Evolutionary conservation across 1,140 invertebrate genomes (phyloP), one percentile per base, ranked within the genome.

Genomic region (Elymnias hypermnestra): DNA sequence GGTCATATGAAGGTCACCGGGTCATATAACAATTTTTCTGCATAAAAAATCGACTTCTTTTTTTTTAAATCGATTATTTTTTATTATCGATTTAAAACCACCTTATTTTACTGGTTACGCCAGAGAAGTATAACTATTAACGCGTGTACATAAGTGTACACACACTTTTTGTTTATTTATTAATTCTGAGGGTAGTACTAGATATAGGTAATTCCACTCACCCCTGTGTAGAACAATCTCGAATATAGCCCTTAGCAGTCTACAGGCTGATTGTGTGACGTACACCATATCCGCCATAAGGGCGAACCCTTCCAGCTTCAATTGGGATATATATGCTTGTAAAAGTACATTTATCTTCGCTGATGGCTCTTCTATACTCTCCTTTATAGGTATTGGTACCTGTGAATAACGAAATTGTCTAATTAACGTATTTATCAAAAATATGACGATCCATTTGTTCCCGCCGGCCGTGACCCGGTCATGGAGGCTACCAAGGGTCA

Each of bases 281-380:
- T 97, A 99, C 0, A 99, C 97, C 98, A 99, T 99, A 81, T 99
- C 98, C 0, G 97, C 95, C 95, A 99, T 98, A 2, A 99, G 86
- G 1, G 98, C 97, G 83, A 99, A 99, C 7, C 98, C 98, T 79
- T 99, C 98, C 22, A 99, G 87, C 83, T 99, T 99, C 26, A 99
- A 79, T 73, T 99, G 98, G 0, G 98, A 99, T 40, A 99, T 99
- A 81, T 99, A 99, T 0, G 98, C 97, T 85, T 99, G 97, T 2
- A 99, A 88, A 2, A 99, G 82, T 4, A 98, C 96, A 64, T 90
- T 90, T 2, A 98, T 95, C 88, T 99, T 99, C 0, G 98, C 98
- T 61, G 96, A 98, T 0, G 98, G 92, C 78, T 99, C 98, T 78
- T 99, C 98, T 23, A 99, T 97, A 50, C 95, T 97, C 84, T 99